A percentile compares a stretch with the other conserved stretches of the same genome.
These are phyloP conservation scores for Napeogenes sylphis DNA, from an alignment of 2,888 invertebrate species.

Conservation along the genomic window DNA sequence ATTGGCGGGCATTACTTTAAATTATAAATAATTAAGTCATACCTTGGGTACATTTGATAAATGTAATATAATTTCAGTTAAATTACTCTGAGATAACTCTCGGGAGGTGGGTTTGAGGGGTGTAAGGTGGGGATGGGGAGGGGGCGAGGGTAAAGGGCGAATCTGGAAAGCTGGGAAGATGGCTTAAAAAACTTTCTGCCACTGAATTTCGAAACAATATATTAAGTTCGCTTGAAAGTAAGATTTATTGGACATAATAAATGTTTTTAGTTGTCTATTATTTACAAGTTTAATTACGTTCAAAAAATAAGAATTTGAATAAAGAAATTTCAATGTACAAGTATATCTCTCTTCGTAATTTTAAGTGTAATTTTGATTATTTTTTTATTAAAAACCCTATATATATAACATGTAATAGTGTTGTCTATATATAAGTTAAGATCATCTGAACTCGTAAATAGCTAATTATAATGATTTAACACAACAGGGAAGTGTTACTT, in stretches of 20 bases:
- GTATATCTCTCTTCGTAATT: too few species aligned
- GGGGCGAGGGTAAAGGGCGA: background rate
- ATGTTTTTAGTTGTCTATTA: too few species aligned
- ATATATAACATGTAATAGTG: too few species aligned
- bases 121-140: background rate
- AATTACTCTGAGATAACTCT: constrained; percentile 1
- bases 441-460: background rate
- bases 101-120: background rate
- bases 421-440: background rate
- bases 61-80: constrained; percentile 4
- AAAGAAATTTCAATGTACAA: too few species aligned
- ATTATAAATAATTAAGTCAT: background rate
- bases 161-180: background rate
- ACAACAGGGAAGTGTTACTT: background rate
- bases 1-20: background rate
- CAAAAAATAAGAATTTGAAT: too few species aligned
- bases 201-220: too few species aligned
- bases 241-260: too few species aligned
- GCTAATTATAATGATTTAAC: background rate
- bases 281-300: too few species aligned
- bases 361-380: too few species aligned
- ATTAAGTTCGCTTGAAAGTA: too few species aligned
- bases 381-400: too few species aligned
- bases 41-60: constrained; percentile 1
- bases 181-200: background rate